Base-by-base conservation (phyloP, 1,140 invertebrate species). In the Ostrea denselamellosa region DNA sequence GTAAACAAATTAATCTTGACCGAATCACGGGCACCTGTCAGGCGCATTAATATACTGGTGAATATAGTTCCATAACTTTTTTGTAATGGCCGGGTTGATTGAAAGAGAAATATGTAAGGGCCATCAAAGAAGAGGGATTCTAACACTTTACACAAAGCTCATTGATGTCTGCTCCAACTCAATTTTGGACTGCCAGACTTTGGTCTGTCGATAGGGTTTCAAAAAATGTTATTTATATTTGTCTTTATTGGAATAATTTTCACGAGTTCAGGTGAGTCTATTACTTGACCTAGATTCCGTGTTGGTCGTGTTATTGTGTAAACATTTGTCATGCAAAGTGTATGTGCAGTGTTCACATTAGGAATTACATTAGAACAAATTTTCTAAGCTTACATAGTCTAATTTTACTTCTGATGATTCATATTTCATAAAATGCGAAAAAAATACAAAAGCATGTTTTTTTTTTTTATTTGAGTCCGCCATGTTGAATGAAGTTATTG, bases 21-120 rank as follows among this genome's bases (percentile, higher is more conserved):
- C 88, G 86, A 89, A 89, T 89, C 88, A 89, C 88, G 88, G 86
- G 88, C 88, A 89, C 88, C 88, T 89, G 88, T 87, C 88, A 89
- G 44, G 86, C 88, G 88, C 54, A 89, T 52, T 56, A 83, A 87
- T 89, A 87, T 4, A 28, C 12, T 25, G 56, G n/a, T 89, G 71
- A 81, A 82, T 85, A 71, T 89, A 89, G 88, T 89, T 87, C 88
- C 71, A 83, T 58, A 52, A 86, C 56, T 83, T 85, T 86, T 83
- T 84, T 89, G 88, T 89, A 87, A 89, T 89, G 88, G 88, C 88
- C 86, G 88, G 83, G 52, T 54, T 83, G 62, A 52, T 62, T 83
- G 84, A 85, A 85, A 52, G 51, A 52, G 52, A 87, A 85, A 87
- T 71, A 89, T 86, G 86, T 83, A 87, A 85, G 84, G 71, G 83